Evolutionary conservation across 2,797 vertebrate species (phyloP).

Genomic region (Enteromius unitaeniatus): DNA sequence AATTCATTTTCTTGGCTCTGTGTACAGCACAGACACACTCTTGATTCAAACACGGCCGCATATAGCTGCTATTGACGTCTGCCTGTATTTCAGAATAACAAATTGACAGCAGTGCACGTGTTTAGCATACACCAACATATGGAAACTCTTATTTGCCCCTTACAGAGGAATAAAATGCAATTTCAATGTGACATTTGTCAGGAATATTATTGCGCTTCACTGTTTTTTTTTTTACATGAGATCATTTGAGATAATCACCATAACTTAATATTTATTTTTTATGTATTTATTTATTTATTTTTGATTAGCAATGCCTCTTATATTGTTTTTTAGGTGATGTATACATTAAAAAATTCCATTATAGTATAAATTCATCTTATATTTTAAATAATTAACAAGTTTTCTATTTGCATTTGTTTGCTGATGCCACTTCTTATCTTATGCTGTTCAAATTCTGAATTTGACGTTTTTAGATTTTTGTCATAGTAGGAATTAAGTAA

Average conservation of each 20-base stretch:
- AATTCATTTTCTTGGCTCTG: constrained; percentile 48
- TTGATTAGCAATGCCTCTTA: background rate
- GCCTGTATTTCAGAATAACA: constrained; percentile 38
- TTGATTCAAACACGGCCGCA: constrained; percentile 17
- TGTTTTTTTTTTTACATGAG: background rate
- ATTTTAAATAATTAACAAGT: too few relatives aligned
- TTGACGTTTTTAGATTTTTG: background rate
- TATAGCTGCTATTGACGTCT: constrained; percentile 12
- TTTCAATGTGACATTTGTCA: background rate
- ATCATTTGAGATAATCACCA: background rate
- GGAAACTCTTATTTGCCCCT: background rate
- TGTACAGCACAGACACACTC: constrained; percentile 16
- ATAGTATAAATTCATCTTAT: too few relatives aligned
- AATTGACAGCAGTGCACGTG: background rate
- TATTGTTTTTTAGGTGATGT: background rate
- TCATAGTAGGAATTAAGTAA: background rate
- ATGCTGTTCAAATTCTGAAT: background rate
- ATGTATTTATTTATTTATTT: background rate
- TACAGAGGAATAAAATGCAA: background rate
- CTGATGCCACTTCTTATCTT: background rate
- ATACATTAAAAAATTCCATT: too few relatives aligned
- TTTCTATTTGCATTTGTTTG: background rate
- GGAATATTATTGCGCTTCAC: background rate
- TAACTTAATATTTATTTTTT: background rate
- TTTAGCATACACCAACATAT: constrained; percentile 6